Evolutionary conservation across 2,797 vertebrate genomes (phyloP).

Genomic region (Myotis pilosus): DNA sequence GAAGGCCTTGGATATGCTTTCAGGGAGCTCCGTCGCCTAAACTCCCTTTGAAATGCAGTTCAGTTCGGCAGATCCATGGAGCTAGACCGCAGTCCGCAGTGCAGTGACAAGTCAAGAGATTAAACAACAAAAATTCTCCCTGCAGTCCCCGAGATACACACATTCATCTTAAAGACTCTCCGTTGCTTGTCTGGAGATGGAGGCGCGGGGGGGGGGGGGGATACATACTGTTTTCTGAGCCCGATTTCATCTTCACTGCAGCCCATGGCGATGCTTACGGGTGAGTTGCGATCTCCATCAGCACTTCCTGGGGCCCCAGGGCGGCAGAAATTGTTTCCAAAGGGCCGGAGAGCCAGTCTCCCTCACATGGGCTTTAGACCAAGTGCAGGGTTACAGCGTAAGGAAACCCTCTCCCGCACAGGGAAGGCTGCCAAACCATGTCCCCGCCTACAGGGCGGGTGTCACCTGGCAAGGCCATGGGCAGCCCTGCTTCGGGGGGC

Average conservation of each 20-base stretch:
- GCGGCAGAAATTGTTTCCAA: conserved; percentile 18
- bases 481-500: conserved; percentile 53
- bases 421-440: conserved; percentile 63
- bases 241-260: neutral
- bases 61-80: neutral
- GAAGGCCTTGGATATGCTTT: neutral
- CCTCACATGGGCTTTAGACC: conserved; percentile 38
- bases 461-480: conserved; percentile 68
- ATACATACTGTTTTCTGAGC: neutral
- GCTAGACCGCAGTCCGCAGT: neutral
- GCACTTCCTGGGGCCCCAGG: neutral
- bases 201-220: neutral
- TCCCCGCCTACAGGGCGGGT: conserved; percentile 66
- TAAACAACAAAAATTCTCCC: neutral
- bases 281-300: neutral
- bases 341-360: neutral
- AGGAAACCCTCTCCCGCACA: neutral
- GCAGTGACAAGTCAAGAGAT: neutral
- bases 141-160: neutral
- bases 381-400: conserved; percentile 28
- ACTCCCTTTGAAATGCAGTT: neutral
- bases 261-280: neutral
- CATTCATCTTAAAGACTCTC: neutral
- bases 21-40: neutral
- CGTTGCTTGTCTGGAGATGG: neutral